phyloP scores from a whole-genome alignment of 92 coral and sea anemone species.

The Virgularia gustaviana region DNA sequence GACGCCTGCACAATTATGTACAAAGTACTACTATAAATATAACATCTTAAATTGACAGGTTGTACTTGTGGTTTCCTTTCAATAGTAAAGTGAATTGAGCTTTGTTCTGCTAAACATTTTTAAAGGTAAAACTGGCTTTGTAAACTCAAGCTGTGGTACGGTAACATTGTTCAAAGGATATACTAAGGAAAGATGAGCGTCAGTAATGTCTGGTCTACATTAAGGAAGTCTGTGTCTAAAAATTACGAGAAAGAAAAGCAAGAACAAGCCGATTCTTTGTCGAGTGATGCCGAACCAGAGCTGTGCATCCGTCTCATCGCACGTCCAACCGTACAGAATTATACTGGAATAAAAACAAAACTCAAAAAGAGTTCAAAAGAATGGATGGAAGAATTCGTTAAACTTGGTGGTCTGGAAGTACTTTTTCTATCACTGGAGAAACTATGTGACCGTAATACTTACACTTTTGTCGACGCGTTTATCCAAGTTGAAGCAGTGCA shows the following conservation, averaged over 20 bases:
- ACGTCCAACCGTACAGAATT: constrained; percentile 70
- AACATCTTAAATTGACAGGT: too few relatives aligned
- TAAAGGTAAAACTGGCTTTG: too few relatives aligned
- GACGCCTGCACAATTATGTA: too few relatives aligned
- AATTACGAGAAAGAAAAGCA: constrained; percentile 8
- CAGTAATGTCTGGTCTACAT: constrained; percentile 14
- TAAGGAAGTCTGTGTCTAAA: constrained; percentile 24
- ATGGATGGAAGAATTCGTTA: constrained; percentile 83
- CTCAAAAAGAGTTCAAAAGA: constrained; percentile 62
- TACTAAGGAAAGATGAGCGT: too few relatives aligned
- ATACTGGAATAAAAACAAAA: constrained; percentile 72
- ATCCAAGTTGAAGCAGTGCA: constrained; percentile 84
- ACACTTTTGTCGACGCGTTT: constrained; percentile 72
- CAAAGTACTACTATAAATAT: too few relatives aligned
- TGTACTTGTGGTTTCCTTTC: too few relatives aligned
- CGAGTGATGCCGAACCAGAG: constrained; percentile 71
- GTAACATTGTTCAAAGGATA: too few relatives aligned
- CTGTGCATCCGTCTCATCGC: constrained; percentile 77
- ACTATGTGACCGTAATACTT: constrained; percentile 51
- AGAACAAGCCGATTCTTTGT: constrained; percentile 48
- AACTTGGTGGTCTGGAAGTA: constrained; percentile 73
- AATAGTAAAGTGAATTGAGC: too few relatives aligned
- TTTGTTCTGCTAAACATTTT: too few relatives aligned
- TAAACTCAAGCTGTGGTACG: too few relatives aligned
- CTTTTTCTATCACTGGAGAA: constrained; percentile 68